Base-by-base conservation (phyloP, 2,113 vertebrate genomes). In the Eulemur rufifrons region DNA sequence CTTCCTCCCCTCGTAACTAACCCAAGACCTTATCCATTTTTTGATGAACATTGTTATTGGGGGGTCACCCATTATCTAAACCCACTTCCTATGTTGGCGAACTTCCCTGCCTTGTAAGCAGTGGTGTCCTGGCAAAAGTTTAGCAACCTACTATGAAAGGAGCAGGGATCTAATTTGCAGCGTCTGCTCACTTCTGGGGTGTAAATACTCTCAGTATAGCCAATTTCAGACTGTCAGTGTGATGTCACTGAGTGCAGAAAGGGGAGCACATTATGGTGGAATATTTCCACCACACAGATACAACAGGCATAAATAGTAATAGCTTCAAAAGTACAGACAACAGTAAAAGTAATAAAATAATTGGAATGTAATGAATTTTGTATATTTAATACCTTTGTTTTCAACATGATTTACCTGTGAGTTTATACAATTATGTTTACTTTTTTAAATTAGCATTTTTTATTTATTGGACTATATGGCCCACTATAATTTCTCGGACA, bases 371-470 rank as follows among this genome's bases (percentile, higher is more conserved):
- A 69, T 71, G 42, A 78, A 50, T 81, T 91, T 81, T 61, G 25
- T 61, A 23, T 87, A 63, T 66, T 90, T 73, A 85, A 81, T 42
- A 69, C 37, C 21, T 82, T 52, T 45, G 21, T 45, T 77, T 95
- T 86, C 47, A 81, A 86, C 25, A 50, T 63, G 12, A 56, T 85
- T 91, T 59, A n/a, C 83, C 10, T 74, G 21, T 42, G 50, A 84
- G 25, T 54, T 80, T 56, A 81, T 68, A 63, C 47, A 34, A 45
- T 91, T 47, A 17, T 29, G 37, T 17, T 84, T 89, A 50, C 17
- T 78, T 85, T 71, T 94, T 45, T 42, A 69, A 87, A 84, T 52
- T 76, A 45, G 77, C 20, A 54, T 92, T 92, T 74, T 84, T 78
- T 66, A 39, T 50, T 84, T 15, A 17, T 52, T 52, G 50, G 50